Percentiles rank a stretch among this genome's conserved stretches.
Conservation (phyloP, 2,113 vertebrate species). For the Hassar affinis region DNA sequence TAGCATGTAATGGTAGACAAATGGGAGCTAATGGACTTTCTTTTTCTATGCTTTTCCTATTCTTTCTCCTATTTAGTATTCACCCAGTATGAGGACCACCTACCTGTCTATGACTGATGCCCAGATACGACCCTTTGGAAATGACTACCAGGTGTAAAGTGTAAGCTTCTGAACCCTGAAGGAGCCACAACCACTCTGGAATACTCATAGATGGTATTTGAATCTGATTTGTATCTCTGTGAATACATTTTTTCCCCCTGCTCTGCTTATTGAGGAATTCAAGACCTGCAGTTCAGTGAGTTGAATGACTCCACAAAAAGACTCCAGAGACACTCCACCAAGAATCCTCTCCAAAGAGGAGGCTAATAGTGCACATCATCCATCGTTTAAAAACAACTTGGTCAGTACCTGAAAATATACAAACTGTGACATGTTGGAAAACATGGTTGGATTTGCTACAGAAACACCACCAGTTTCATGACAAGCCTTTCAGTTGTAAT, state of each 20-base stretch:
- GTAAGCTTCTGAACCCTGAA: constrained; percentile 39
- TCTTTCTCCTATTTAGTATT: constrained; percentile 77
- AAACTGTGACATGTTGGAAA: not conserved
- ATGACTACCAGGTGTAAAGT: constrained; percentile 79
- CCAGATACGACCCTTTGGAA: constrained; percentile 76
- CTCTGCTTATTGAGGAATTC: not conserved
- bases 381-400: constrained; percentile 10
- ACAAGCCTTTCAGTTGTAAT: not conserved
- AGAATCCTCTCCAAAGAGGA: not conserved
- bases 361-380: not conserved
- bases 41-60: constrained; percentile 3
- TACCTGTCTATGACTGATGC: constrained; percentile 90
- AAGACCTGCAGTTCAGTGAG: constrained; percentile 10
- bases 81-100: constrained; percentile 91
- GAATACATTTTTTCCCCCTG: not conserved
- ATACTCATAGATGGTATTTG: constrained; percentile 36
- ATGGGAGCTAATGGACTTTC: not conserved
- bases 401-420: not conserved
- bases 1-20: not conserved
- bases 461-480: constrained; percentile 7
- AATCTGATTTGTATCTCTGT: constrained; percentile 26
- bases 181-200: constrained; percentile 32
- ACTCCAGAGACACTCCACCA: not conserved
- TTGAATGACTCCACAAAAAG: not conserved
- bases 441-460: not conserved